Evolutionary conservation across 2,888 invertebrate species (phyloP), one percentile per base, ranked within the genome.

Genomic region (Barypeithes pellucidus): DNA sequence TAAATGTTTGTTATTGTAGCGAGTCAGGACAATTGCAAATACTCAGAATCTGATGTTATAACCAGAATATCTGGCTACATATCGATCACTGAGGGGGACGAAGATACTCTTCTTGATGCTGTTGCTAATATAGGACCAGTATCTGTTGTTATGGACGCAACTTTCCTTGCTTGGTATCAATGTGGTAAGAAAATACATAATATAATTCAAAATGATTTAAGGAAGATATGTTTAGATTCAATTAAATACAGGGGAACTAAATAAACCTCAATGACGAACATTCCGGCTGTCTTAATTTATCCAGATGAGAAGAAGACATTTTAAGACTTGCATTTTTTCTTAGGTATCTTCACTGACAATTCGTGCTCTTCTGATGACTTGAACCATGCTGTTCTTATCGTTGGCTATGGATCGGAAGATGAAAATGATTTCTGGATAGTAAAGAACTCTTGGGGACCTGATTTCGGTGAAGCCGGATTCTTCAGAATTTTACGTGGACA

Each of bases 101-200:
- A 75, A 66, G 47, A 20, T 2, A 67, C 69, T 4, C 52, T 75
- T 11, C 29, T 67, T 24, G 54, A 69, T 24, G 73, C 67, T 36
- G 70, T 66, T 14, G 69, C 47, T 33, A 47, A 43, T 24, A 39
- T 62, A 16, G 70, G 70, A 24, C 75, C 75, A 52, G 67, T 75
- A 22, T 73, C 75, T 22, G 57, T 75, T 36, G 73, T 67, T 11
- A 67, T 75, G 11, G 61, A 73, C 45, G 73, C 73, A 33, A 65
- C 20, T 18, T 60, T 52, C 50, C 20, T 74, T 7, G 11, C 16
- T 11, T 41, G 16, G 20, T 74, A 74, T 22, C 18, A 12, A 29
- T 61, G 45, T 22, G 74, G 74, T 47, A n/a, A n/a, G n/a, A n/a
- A n/a, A n/a, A n/a, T n/a, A n/a, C n/a, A n/a, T n/a, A n/a, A n/a